phyloP scores from a whole-genome alignment of 2,888 invertebrate genomes.

The Hylaea fasciaria region DNA sequence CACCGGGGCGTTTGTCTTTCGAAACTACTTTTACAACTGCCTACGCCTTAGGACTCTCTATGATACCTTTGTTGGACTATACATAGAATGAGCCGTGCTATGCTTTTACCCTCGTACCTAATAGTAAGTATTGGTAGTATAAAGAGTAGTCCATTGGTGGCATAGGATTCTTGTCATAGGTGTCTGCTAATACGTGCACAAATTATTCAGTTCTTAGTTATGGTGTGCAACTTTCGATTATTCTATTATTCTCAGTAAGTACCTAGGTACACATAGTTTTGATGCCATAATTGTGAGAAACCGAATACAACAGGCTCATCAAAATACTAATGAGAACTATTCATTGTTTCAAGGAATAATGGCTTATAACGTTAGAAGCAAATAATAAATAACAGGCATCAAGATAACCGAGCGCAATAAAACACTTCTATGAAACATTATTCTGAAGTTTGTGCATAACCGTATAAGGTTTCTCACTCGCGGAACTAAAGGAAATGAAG shows the following conservation, averaged over 20 bases:
- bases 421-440: not conserved
- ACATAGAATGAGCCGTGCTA: too few species aligned
- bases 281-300: conserved; percentile 29
- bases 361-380: conserved; percentile 9
- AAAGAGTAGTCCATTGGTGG: too few species aligned
- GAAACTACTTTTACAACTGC: not conserved
- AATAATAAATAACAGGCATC: conserved; percentile 8
- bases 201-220: not conserved
- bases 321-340: conserved; percentile 38
- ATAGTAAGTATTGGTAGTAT: too few species aligned
- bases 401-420: conserved; percentile 5
- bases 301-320: conserved; percentile 7
- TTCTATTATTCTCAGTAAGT: not conserved
- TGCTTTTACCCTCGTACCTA: too few species aligned
- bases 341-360: conserved; percentile 34
- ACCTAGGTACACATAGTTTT: not conserved
- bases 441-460: conserved; percentile 13
- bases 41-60: too few species aligned
- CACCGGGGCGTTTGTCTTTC: conserved; percentile 12
- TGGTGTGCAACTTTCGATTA: not conserved
- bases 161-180: too few species aligned
- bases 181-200: not conserved
- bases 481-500: conserved; percentile 26
- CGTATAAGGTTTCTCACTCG: conserved; percentile 26
- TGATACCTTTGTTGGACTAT: conserved; percentile 3